Conservation (phyloP, 2,888 invertebrate species). For the Stenodera caucasica region DNA sequence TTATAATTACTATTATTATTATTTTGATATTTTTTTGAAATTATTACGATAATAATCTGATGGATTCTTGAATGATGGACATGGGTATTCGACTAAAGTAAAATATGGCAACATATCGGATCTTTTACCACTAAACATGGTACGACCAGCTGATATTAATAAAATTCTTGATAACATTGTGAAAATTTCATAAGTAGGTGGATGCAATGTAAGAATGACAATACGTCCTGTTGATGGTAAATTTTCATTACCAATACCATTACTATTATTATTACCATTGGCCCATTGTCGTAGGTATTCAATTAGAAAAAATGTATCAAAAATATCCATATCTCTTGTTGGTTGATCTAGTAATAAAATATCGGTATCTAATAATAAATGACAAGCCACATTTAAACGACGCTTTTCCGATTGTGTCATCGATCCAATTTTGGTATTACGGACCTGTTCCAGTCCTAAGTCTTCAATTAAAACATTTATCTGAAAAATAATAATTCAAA, state of each 20-base stretch:
- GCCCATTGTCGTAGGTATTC: constrained; percentile 95
- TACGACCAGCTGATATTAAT: constrained; percentile 84
- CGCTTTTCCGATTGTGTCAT: constrained; percentile 87
- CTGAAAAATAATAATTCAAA: constrained; percentile 56
- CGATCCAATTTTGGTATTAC: constrained; percentile 81
- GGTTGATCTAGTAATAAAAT: constrained; percentile 87
- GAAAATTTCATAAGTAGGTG: constrained; percentile 93
- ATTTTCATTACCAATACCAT: constrained; percentile 49
- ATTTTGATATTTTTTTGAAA: constrained; percentile 57
- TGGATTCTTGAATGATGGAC: constrained; percentile 94
- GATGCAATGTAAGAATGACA: constrained; percentile 88
- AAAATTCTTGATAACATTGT: constrained; percentile 89
- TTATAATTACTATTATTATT: background rate
- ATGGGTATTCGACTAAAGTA: constrained; percentile 83
- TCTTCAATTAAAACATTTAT: constrained; percentile 89
- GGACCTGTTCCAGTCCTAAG: constrained; percentile 85
- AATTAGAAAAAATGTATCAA: constrained; percentile 92
- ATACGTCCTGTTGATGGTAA: constrained; percentile 60
- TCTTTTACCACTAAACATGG: constrained; percentile 88
- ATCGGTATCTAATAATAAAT: constrained; percentile 82
- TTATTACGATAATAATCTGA: constrained; percentile 95
- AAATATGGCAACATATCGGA: constrained; percentile 93
- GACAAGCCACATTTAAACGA: constrained; percentile 86
- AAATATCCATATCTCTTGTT: constrained; percentile 88
- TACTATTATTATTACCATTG: constrained; percentile 43